Percentiles rank a stretch among this genome's conserved stretches.
Conservation (phyloP, 2,797 vertebrate species). For the Strix occidentalis region DNA sequence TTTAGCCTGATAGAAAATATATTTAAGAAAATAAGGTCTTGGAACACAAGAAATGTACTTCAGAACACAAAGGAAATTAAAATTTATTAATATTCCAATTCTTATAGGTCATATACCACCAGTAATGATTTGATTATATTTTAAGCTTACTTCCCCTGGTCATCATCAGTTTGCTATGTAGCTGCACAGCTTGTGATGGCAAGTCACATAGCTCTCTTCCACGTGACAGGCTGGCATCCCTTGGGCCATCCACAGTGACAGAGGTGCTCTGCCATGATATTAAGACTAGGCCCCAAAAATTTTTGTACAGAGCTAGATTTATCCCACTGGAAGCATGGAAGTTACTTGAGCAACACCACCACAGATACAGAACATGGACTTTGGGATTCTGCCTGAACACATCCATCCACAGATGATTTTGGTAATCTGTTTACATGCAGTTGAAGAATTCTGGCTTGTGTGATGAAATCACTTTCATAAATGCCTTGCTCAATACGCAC, state of each 20-base stretch:
- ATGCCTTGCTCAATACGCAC: background rate
- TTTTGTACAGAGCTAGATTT: background rate
- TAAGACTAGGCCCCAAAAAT: background rate
- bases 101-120: background rate
- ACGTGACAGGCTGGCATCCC: background rate
- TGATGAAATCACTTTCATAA: background rate
- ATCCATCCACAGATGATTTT: background rate
- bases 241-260: background rate
- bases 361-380: background rate
- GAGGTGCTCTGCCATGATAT: background rate
- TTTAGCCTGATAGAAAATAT: background rate
- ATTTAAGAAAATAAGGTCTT: background rate
- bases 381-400: background rate
- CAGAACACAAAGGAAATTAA: background rate
- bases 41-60: background rate
- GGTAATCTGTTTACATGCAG: background rate
- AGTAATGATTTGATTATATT: conserved; percentile 35
- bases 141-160: background rate
- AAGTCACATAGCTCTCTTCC: background rate
- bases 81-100: background rate
- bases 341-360: background rate
- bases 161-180: conserved; percentile 7
- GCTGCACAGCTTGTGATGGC: conserved; percentile 18
- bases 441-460: background rate
- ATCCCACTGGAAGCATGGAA: background rate